Percentiles rank a stretch among this genome's conserved stretches.
phyloP scores from a whole-genome alignment of 2,888 invertebrate genomes.

The Pimpla rufipes region DNA sequence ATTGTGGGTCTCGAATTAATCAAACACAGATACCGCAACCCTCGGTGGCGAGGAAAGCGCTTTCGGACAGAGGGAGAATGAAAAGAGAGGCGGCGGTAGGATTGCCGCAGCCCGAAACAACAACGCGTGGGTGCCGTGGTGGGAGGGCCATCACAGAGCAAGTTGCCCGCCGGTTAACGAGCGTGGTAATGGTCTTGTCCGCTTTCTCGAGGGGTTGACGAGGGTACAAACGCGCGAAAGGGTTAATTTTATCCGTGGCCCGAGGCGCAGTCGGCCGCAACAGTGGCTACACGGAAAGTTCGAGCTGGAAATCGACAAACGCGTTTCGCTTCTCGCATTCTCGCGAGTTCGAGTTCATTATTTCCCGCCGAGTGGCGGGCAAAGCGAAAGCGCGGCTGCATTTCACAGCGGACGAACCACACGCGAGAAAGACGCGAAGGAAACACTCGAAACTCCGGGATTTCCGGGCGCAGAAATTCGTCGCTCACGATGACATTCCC shows the following conservation, averaged over 20 bases:
- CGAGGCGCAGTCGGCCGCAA: conserved; percentile 18
- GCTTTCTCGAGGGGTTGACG: conserved; percentile 53
- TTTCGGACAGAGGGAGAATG: background rate
- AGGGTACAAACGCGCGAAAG: conserved; percentile 50
- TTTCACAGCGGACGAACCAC: background rate
- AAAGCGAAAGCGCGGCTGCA: background rate
- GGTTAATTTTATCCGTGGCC: conserved; percentile 30
- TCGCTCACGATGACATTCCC: background rate
- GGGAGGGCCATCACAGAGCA: conserved; percentile 21
- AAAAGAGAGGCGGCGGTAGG: background rate
- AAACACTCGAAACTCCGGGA: conserved; percentile 40
- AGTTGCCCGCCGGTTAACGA: conserved; percentile 55
- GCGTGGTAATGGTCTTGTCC: conserved; percentile 64
- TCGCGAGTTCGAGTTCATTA: background rate
- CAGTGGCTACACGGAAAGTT: conserved; percentile 4
- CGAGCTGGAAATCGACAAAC: conserved; percentile 37
- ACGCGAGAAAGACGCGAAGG: conserved; percentile 13
- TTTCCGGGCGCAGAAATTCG: background rate
- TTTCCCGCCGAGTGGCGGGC: background rate
- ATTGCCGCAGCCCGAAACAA: background rate
- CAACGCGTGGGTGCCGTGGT: conserved; percentile 25
- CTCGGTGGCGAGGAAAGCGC: conserved; percentile 8
- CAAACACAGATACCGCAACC: background rate
- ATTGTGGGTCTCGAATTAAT: conserved; percentile 4
- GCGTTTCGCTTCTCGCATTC: conserved; percentile 62